Evolutionary conservation across 2,797 vertebrate species (phyloP), one percentile per base, ranked within the genome.

Genomic region (Notamacropus eugenii): DNA sequence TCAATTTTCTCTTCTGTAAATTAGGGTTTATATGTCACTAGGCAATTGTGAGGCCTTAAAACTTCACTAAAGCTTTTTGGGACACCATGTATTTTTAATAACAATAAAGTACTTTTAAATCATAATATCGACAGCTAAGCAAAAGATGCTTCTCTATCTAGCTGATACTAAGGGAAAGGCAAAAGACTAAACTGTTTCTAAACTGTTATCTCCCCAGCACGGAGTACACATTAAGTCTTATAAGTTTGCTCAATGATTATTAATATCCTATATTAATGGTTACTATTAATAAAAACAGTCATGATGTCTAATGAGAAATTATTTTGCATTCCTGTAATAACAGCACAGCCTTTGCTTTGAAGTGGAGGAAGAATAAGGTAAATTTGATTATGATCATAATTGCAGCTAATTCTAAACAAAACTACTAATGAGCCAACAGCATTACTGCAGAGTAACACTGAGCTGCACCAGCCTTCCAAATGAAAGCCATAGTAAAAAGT

Each of bases 301-400:
- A 58, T 31, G 55, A 55, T 4, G 22, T 6, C 12, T 31, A 19
- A 50, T 8, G n/a, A 52, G 16, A 50, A 54, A 3, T 9, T 1
- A 12, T n/a, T 74, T 13, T 19, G 27, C 0, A 14, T 14, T 34
- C 90, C 46, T 16, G 46, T 19, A 40, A 55, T 19, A 34, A 50
- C 3, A 58, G 31, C 1, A 13, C 29, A 4, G 50, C 54, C 28
- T 24, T 52, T 55, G 91, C 31, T 67, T 40, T 0, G 46, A 93
- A 59, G 54, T 0, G 0, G 2, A 8, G 67, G 2, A 0, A 90
- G n/a, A 27, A 46, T 22, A 90, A 59, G 24, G 16, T 40, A 19
- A 74, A 0, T 1, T 50, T 50, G 56, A 34, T 13, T 0, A 40
- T 1, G 19, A 74, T 19, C 0, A 22, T 1, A 16, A 90, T 0